Base-by-base conservation (phyloP, 2,797 vertebrate genomes). In the Sarcoramphus papa region DNA sequence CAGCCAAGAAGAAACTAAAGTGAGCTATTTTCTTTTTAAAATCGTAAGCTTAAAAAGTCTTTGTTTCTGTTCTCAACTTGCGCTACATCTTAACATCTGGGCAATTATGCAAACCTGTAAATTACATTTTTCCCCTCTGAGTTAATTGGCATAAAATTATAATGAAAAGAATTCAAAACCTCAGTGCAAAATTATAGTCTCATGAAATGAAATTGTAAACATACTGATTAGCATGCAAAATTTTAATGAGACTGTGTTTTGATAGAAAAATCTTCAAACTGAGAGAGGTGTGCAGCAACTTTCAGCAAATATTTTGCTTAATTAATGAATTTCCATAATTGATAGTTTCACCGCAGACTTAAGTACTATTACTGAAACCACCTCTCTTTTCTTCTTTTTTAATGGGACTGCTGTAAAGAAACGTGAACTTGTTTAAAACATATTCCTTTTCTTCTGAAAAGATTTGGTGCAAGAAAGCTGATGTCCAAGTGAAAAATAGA, bases 111-210 rank as follows among this genome's bases (percentile, higher is more conserved):
- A 97, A 97, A 97, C 95, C 94, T 95, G 89, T 57, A 97, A 97
- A 97, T 97, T 98, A 91, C 53, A 85, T 97, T 97, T 97, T 96
- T 33, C 76, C 75, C 91, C 59, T 94, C 88, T 95, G 69, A 97
- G 95, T 93, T 98, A 98, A 98, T 98, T 98, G 96, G 94, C 95
- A 96, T 92, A 93, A 97, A 97, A 97, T 95, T 96, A 95, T 97
- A 97, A 97, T 95, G 95, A 97, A 97, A 97, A 94, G 92, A 75
- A 97, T 95, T 95, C 56, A 50, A 90, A 97, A 96, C 85, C 79
- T 97, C 68, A 4, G 82, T 96, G 68, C 64, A 97, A 97, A 97
- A 94, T 81, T 94, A 95, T 95, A 72, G 94, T 96, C 86, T 93
- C 72, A 78, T 70, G 96, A 97, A 97, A 97, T 95, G 78, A 97